These are phyloP conservation scores for Mystacides longicornis DNA, from an alignment of 2,888 invertebrate species.

Conservation along the genomic window DNA sequence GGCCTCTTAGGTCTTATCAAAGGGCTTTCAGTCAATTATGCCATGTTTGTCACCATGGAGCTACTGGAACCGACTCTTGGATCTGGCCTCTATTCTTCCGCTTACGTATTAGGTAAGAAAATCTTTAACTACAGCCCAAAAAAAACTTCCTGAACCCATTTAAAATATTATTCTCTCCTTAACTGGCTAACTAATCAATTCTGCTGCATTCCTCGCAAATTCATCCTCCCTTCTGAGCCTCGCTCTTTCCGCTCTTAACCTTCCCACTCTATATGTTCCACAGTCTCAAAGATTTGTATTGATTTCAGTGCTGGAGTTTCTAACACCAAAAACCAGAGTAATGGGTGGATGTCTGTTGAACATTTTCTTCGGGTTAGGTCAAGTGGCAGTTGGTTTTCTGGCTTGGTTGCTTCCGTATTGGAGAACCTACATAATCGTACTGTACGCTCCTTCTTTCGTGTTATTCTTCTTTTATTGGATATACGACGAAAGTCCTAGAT, in stretches of 20 bases:
- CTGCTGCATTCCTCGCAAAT: too few species aligned
- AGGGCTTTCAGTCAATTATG: constrained; percentile 61
- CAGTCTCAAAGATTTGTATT: too few species aligned
- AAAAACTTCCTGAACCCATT: too few species aligned
- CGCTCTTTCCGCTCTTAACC: too few species aligned
- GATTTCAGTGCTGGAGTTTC: constrained; percentile 19
- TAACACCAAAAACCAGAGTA: constrained; percentile 21
- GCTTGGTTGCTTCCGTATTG: constrained; percentile 61
- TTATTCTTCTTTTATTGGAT: constrained; percentile 55
- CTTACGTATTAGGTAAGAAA: constrained; percentile 60
- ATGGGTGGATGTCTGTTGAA: constrained; percentile 14
- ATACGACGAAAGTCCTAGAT: constrained; percentile 59
- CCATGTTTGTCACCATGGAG: constrained; percentile 62
- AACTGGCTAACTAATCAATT: too few species aligned
- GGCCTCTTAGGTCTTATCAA: constrained; percentile 59
- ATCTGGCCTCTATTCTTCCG: constrained; percentile 63
- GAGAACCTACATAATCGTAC: constrained; percentile 51
- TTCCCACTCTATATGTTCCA: too few species aligned
- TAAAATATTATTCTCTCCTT: too few species aligned
- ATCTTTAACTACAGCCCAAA: neutral
- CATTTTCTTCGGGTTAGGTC: constrained; percentile 46
- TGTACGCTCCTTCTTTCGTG: constrained; percentile 57
- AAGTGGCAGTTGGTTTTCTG: constrained; percentile 51
- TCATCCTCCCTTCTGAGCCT: too few species aligned
- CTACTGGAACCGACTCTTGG: constrained; percentile 63